These are phyloP conservation scores for Coccyzus lansbergi DNA, from an alignment of 2,797 vertebrate species.

Conservation along the genomic window DNA sequence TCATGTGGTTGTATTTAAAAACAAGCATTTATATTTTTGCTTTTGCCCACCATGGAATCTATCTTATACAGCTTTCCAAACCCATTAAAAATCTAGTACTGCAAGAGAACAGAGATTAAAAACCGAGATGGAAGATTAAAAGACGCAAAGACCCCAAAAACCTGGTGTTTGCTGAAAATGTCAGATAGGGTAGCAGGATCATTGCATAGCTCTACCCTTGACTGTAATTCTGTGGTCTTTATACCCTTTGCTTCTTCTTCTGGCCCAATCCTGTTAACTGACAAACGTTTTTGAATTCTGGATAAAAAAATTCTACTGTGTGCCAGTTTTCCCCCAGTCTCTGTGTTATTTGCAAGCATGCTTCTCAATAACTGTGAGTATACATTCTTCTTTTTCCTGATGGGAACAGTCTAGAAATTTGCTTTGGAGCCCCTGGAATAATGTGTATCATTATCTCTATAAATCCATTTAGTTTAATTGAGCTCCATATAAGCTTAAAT, in stretches of 20 bases:
- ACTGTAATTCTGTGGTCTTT: not conserved
- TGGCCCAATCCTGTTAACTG: not conserved
- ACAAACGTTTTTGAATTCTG: not conserved
- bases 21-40: not conserved
- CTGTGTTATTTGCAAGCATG: not conserved
- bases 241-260: not conserved
- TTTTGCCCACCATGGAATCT: not conserved
- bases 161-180: not conserved
- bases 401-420: not conserved
- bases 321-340: fast-evolving
- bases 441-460: not conserved
- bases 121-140: not conserved
- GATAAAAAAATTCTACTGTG: not conserved
- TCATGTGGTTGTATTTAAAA: slow-evolving; percentile 7
- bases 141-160: not conserved
- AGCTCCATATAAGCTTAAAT: slow-evolving; percentile 26
- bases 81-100: not conserved
- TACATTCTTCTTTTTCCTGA: not conserved
- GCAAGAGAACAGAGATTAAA: not conserved
- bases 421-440: not conserved
- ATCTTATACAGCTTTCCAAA: not conserved
- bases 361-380: not conserved
- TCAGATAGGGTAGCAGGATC: not conserved
- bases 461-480: slow-evolving; percentile 13
- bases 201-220: not conserved